Percentiles rank a stretch among this genome's conserved stretches.
phyloP scores from a whole-genome alignment of 2,888 invertebrate genomes.

The Xanthia icteritia region DNA sequence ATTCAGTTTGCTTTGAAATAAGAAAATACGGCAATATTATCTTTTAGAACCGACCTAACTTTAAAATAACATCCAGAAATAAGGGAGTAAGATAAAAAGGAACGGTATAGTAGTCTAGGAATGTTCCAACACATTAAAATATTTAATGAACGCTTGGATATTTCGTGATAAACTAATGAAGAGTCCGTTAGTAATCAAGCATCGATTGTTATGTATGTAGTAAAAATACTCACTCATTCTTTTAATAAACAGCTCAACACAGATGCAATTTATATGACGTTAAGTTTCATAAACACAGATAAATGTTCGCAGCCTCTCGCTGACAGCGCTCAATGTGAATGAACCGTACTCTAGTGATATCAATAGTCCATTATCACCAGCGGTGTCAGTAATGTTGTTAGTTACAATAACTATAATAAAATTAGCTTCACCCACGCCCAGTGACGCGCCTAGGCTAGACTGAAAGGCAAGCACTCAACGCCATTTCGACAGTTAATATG shows the following conservation, averaged over 20 bases:
- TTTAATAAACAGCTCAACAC: slow-evolving; percentile 45
- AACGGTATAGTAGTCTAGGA: slow-evolving; percentile 26
- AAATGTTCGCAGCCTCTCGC: slow-evolving; percentile 58
- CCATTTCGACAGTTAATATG: slow-evolving; percentile 71
- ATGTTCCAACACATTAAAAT: slow-evolving; percentile 56
- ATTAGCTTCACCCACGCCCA: slow-evolving; percentile 72
- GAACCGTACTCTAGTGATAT: slow-evolving; percentile 74
- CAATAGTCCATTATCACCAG: slow-evolving; percentile 71
- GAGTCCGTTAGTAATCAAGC: slow-evolving; percentile 43
- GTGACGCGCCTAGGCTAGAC: slow-evolving; percentile 71
- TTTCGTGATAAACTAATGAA: slow-evolving; percentile 57
- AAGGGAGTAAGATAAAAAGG: slow-evolving; percentile 24
- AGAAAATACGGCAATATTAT: not conserved
- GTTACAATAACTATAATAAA: slow-evolving; percentile 72
- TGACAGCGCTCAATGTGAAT: slow-evolving; percentile 71
- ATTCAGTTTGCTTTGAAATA: not conserved
- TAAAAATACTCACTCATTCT: slow-evolving; percentile 64
- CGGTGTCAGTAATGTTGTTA: slow-evolving; percentile 68
- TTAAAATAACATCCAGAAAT: not conserved
- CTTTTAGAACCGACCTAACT: not conserved
- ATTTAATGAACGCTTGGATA: slow-evolving; percentile 39
- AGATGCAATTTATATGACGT: slow-evolving; percentile 56
- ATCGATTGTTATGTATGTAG: slow-evolving; percentile 46
- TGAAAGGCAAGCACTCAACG: slow-evolving; percentile 65
- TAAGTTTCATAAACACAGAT: slow-evolving; percentile 62